These are phyloP conservation scores for Mycetomoellerius zeteki DNA, from an alignment of 1,140 invertebrate genomes.

Conservation along the genomic window DNA sequence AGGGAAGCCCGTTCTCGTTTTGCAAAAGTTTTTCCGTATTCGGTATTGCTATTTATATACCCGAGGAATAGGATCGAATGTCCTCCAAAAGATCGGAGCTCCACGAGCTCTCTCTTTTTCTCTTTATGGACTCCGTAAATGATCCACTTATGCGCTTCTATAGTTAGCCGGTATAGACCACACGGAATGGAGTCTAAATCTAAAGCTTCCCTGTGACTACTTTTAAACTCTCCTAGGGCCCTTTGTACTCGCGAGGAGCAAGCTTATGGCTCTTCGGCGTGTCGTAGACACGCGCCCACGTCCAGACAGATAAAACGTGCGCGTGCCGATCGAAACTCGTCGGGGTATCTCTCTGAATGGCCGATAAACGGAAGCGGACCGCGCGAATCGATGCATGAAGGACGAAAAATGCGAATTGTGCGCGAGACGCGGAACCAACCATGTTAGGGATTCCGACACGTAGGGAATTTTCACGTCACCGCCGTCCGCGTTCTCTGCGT, in stretches of 20 bases:
- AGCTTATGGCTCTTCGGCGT: background rate
- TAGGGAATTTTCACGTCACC: conserved; percentile 21
- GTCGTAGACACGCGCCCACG: background rate
- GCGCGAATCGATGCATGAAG: conserved; percentile 40
- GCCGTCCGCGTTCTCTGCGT: background rate
- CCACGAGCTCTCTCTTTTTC: background rate
- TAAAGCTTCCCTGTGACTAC: conserved; percentile 28
- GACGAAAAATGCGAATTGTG: conserved; percentile 31
- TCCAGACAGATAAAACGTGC: conserved; percentile 7
- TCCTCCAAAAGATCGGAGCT: background rate
- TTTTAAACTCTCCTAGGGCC: conserved; percentile 51
- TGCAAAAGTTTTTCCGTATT: conserved; percentile 13
- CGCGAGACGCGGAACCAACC: conserved; percentile 23
- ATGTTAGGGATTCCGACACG: conserved; percentile 15
- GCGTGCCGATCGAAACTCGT: conserved; percentile 22
- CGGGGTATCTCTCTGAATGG: conserved; percentile 8
- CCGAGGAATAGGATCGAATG: conserved; percentile 21
- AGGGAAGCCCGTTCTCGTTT: conserved; percentile 1
- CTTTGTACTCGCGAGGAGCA: conserved; percentile 24
- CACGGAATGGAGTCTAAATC: conserved; percentile 52
- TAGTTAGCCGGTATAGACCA: conserved; percentile 68
- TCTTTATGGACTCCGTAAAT: conserved; percentile 55
- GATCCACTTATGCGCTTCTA: conserved; percentile 62
- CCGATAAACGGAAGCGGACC: conserved; percentile 49
- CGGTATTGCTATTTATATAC: conserved; percentile 8